Conservation (phyloP, 2,797 vertebrate species). For the Antennarius maculatus region DNA sequence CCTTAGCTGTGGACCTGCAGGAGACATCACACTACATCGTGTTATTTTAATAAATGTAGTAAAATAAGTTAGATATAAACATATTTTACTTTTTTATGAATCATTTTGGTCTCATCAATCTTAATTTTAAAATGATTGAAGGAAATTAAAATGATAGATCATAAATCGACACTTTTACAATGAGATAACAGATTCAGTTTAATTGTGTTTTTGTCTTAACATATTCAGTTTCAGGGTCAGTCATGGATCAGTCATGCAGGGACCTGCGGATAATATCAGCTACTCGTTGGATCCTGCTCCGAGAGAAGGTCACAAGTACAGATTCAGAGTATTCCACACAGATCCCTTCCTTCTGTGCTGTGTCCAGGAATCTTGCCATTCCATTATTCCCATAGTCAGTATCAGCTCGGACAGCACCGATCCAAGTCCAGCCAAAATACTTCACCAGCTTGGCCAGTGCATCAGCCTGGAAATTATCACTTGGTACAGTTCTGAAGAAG, state of each 20-base stretch:
- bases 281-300: conserved; percentile 59
- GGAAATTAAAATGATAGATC: too few species aligned
- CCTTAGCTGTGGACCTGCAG: conserved; percentile 67
- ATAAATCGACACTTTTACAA: too few species aligned
- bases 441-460: conserved; percentile 75
- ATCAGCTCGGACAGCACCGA: conserved; percentile 75
- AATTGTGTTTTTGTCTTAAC: too few species aligned
- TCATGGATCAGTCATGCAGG: neutral
- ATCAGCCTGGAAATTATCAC: conserved; percentile 76
- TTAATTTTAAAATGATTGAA: too few species aligned
- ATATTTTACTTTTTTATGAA: too few species aligned
- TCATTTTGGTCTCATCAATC: too few species aligned
- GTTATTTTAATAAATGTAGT: neutral
- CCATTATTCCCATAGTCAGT: conserved; percentile 79
- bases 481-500: conserved; percentile 81
- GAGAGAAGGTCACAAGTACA: conserved; percentile 63
- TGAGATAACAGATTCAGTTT: too few species aligned
- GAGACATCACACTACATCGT: neutral
- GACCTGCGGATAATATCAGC: conserved; percentile 70
- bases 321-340: conserved; percentile 75
- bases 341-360: conserved; percentile 60
- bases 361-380: conserved; percentile 52
- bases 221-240: neutral
- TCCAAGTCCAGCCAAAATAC: conserved; percentile 82
- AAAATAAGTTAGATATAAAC: too few species aligned